phyloP scores from a whole-genome alignment of 2,113 vertebrate genomes.

The Cepphus grylle region DNA sequence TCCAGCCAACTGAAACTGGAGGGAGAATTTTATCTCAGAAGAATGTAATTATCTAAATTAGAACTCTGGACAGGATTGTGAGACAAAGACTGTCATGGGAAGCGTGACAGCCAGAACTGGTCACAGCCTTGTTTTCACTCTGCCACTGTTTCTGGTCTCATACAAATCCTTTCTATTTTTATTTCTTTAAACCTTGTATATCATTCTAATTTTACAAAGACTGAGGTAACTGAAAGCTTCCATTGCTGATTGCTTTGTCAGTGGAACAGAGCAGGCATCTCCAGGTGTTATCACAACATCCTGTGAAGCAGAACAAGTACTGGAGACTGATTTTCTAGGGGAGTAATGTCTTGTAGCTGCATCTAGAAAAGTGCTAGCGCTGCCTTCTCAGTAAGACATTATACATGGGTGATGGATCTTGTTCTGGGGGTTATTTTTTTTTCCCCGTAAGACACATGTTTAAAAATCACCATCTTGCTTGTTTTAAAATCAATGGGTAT shows the following conservation, averaged over 20 bases:
- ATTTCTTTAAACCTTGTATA: background rate
- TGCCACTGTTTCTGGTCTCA: background rate
- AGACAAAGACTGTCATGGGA: background rate
- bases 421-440: background rate
- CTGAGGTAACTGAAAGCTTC: constrained; percentile 12
- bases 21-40: background rate
- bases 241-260: background rate
- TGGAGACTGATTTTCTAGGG: background rate
- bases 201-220: constrained; percentile 10
- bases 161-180: background rate
- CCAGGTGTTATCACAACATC: background rate
- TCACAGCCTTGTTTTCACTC: background rate
- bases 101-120: background rate
- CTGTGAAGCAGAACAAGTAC: background rate
- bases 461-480: background rate
- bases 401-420: background rate
- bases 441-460: background rate
- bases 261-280: background rate
- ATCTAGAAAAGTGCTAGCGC: background rate
- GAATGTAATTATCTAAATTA: background rate
- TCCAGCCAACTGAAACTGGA: background rate
- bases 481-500: background rate
- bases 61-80: background rate
- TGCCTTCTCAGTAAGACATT: background rate
- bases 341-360: background rate